Base-by-base conservation (phyloP, 2,797 vertebrate species). In the Tangara arthus region DNA sequence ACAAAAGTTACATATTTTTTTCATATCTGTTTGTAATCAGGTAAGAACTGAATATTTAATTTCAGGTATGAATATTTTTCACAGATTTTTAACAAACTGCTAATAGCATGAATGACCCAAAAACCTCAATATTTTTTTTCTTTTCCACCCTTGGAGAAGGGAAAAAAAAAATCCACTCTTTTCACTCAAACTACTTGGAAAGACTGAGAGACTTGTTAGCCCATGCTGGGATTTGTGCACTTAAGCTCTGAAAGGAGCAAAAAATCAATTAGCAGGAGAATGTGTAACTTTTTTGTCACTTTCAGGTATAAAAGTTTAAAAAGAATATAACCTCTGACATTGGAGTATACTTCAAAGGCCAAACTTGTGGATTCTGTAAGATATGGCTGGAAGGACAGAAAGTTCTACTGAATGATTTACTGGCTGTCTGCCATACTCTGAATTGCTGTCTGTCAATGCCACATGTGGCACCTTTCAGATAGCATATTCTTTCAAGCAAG, bases 391-490 rank as follows among this genome's bases (percentile, higher is more conserved):
- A 95, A 91, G 17, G 57, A 47, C 79, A 71, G 71, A 70, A 34
- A 80, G 68, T 15, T 76, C 59, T 52, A 11, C 47, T 65, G 37
- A 96, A 89, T 95, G 95, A 95, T 95, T 96, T 96, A 94, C 84
- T 93, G 91, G 65, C 75, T 92, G 57, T 73, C 95, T 83, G 86
- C 65, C 77, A 57, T 89, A 37, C 55, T 86, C 87, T 65, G 65
- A 95, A 94, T 44, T 83, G 49, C 88, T 96, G 80, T 61, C 92
- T 93, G 57, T 97, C 95, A 97, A 34, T 61, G 75, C 52, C 71
- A 83, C 68, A 75, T 42, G 79, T 79, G 93, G 55, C 79, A 92
- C 82, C 56, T 93, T 97, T 95, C 91, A 96, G 94, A 94, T 59
- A 96, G 35, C 26, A 46, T 79, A 50, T 37, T 72, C 87, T 89